Evolutionary conservation across 2,113 vertebrate genomes (phyloP), one percentile per base, ranked within the genome.

Genomic region (Epinephelus lanceolatus): DNA sequence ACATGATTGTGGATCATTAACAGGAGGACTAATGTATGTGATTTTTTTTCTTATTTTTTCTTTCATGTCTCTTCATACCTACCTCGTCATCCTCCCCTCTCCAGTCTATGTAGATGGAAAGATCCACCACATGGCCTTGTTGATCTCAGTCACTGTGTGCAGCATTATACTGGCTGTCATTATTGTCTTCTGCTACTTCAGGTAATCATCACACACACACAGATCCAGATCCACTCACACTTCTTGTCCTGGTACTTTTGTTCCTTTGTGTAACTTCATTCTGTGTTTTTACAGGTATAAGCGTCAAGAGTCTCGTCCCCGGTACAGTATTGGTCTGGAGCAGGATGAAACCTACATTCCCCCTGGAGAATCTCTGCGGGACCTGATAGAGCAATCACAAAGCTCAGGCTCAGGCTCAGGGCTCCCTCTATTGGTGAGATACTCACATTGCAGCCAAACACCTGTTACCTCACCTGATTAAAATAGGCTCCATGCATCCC

Each of bases 371-470:
- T 98, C 98, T 30, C 95, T 99, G 88, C 97, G 97, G 89, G 98
- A 99, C 91, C 90, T 99, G 37, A 98, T 99, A 3, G 97, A 99
- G 85, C 98, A 98, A 92, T 99, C 98, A 9, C 98, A 98, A 82
- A 99, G 97, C 94, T 99, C 98, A 0, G 98, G 98, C 81, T 99
- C 97, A 7, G 98, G 98, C 51, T 99, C 98, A 5, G 98, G 98
- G 76, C 98, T 99, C 97, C 98, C 98, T 96, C 98, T 99, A 79
- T 96, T 99, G 98, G 98, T 99, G 95, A 93, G 96, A 93, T 9
- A 40, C 11, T 0, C 11, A 9, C 21, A 89, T 70, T 88, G 55
- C 86, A 90, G 25, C 59, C 5, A 23, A 57, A 49, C n/a, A 37
- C 15, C 69, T 69, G 45, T 71, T 59, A 4, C n/a, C n/a, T n/a